Evolutionary conservation across 2,113 vertebrate genomes (phyloP).

Genomic region (Telmatochromis brichardi): DNA sequence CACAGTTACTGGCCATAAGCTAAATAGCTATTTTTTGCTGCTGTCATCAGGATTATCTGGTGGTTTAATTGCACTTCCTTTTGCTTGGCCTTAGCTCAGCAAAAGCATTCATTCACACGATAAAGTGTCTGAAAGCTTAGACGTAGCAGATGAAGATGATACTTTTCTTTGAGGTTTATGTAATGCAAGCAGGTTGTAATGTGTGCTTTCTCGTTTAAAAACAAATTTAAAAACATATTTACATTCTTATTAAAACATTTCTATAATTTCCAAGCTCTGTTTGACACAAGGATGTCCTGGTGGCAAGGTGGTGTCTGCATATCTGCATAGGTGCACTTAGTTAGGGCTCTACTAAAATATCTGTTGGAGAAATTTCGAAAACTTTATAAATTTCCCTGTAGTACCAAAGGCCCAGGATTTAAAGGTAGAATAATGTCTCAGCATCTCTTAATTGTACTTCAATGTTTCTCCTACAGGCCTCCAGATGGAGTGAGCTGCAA

Average conservation of each 20-base stretch:
- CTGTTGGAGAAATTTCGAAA: accelerated
- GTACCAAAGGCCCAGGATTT: neutral
- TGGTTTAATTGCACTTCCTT: slow-evolving; percentile 55
- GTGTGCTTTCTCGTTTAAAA: neutral
- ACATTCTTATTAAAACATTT: neutral
- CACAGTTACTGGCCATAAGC: slow-evolving; percentile 62
- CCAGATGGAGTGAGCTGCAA: neutral
- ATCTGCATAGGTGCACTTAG: neutral
- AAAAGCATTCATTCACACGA: slow-evolving; percentile 15
- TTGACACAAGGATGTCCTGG: neutral
- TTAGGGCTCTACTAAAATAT: neutral
- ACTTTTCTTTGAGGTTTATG: neutral
- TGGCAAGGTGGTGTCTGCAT: neutral
- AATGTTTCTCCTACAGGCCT: neutral
- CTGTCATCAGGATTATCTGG: slow-evolving; percentile 57
- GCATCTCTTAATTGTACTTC: neutral
- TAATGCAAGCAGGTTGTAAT: neutral
- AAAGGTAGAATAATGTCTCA: neutral
- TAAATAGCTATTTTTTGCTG: slow-evolving; percentile 56
- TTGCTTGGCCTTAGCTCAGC: slow-evolving; percentile 45
- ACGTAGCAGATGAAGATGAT: neutral
- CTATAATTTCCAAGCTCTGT: accelerated
- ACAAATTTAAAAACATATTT: accelerated
- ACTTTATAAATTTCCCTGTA: accelerated
- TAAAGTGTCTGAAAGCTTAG: neutral